These are phyloP conservation scores for Nannoperca obscura DNA, from an alignment of 2,797 vertebrate genomes.

Conservation along the genomic window DNA sequence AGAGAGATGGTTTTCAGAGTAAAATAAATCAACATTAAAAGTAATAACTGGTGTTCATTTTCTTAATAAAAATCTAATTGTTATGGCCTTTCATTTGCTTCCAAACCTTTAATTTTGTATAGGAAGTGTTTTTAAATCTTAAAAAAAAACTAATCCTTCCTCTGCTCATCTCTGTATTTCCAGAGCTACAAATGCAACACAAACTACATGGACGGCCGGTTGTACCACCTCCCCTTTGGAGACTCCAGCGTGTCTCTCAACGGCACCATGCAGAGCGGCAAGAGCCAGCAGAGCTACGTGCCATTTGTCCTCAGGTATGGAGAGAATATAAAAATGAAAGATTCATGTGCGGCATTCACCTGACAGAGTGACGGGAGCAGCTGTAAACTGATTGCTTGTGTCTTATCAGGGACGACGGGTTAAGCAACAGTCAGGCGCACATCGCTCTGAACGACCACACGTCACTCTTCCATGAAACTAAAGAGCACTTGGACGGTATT, in stretches of 20 bases:
- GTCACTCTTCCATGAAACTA: constrained; percentile 86
- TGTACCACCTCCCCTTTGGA: constrained; percentile 89
- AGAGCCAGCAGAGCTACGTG: constrained; percentile 95
- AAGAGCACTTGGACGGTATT: constrained; percentile 86
- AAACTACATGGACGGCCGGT: constrained; percentile 86
- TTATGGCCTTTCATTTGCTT: not conserved
- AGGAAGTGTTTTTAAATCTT: not conserved
- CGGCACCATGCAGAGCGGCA: constrained; percentile 92
- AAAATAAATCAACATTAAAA: not conserved
- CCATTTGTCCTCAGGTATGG: constrained; percentile 92
- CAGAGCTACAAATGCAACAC: constrained; percentile 89
- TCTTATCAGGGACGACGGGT: constrained; percentile 88
- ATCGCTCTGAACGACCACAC: constrained; percentile 86
- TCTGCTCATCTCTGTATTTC: constrained; percentile 3
- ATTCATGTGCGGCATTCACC: rapidly evolving
- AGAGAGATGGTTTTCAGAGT: too few species aligned
- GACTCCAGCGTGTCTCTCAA: constrained; percentile 92
- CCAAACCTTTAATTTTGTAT: not conserved
- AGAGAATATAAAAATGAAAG: not conserved
- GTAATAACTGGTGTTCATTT: not conserved
- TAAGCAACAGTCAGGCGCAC: constrained; percentile 87
- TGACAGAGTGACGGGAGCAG: not conserved
- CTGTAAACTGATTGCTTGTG: constrained; percentile 11
- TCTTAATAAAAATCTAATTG: not conserved
- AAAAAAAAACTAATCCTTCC: not conserved